Base-by-base conservation (phyloP, 2,797 vertebrate genomes). In the Sebastes jordani region DNA sequence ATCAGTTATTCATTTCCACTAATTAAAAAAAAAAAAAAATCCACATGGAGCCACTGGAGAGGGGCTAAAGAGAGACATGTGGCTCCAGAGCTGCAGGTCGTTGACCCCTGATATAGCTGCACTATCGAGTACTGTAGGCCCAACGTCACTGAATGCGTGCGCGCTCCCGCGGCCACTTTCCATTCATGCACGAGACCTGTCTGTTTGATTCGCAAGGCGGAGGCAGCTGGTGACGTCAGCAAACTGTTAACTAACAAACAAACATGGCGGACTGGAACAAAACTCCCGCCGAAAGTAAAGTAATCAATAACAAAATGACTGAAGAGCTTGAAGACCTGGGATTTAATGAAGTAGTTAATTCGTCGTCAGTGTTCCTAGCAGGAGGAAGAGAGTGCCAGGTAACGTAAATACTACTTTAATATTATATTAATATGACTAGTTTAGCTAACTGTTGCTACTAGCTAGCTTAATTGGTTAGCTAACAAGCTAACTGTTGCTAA, bases 291-390 rank as follows among this genome's bases (percentile, higher is more conserved):
- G 1, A n/a, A 6, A 27, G 2, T 42, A 49, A 36, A 36, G 34
- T 20, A 13, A n/a, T 14, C 13, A 6, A 2, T 46, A 22, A 0
- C 2, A 25, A 20, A 32, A 2, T 0, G 0, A 42, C 14, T 4
- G 7, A 25, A 8, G 32, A 22, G 13, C 4, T 5, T 13, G 5
- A 64, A 36, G 16, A 68, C 13, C 11, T 27, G 23, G 42, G 2
- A 11, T 29, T 29, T 5, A 36, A 18, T 1, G 1, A 8, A 32
- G 16, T 5, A 0, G 38, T 42, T 42, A 42, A 27, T 2, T 11
- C 2, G 2, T 46, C 3, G 14, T 30, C 3, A 5, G 65, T 70
- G 59, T 52, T 23, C 22, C 20, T 4, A 18, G 29, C 54, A 7
- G 38, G 6, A 70, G 49, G 18, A 55, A 5, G 22, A 32, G 11